Base-by-base conservation (phyloP, 2,113 vertebrate genomes). In the Otocyon megalotis region DNA sequence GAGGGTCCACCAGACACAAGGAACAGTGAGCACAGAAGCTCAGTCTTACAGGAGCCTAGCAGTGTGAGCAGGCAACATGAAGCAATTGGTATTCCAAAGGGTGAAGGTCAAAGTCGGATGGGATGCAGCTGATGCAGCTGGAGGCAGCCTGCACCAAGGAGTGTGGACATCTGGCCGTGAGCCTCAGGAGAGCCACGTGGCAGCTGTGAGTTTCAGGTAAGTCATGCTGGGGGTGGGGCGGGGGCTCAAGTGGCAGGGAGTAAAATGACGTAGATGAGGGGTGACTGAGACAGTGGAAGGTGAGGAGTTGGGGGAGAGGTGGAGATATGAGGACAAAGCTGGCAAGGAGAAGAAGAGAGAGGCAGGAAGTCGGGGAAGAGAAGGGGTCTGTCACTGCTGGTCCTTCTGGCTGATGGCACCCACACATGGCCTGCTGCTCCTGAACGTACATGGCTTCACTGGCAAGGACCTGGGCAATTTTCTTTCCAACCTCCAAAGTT, bases 121-220 rank as follows among this genome's bases (percentile, higher is more conserved):
- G 60, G 24, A 37, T 48, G 30, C 22, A 14, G 35, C 50, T 19
- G 11, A 67, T 7, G 3, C 30, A 67, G 65, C 65, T n/a, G 65
- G 32, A n/a, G 8, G 32, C 32, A 69, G 67, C 32, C 8, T 32
- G 3, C 32, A 19, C 67, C 16, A 0, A 28, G 30, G 13, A n/a
- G 56, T 20, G 3, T n/a, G 37, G 16, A 50, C 3, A 0, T 17
- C 72, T 7, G 60, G 53, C 22, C 1, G 0, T 35, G 54, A 88
- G 74, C n/a, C 26, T 56, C n/a, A 26, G 48, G 13, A 8, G 56
- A 43, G 1, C 2, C n/a, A 20, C 0, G 0, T 0, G 3, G 19
- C 22, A 20, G n/a, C 67, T 79, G 28, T 63, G 88, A 88, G 50
- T 56, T 56, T 69, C 76, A 71, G 30, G 48, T 8, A n/a, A 93